phyloP scores from a whole-genome alignment of 2,797 vertebrate species.

The Helarctos malayanus region DNA sequence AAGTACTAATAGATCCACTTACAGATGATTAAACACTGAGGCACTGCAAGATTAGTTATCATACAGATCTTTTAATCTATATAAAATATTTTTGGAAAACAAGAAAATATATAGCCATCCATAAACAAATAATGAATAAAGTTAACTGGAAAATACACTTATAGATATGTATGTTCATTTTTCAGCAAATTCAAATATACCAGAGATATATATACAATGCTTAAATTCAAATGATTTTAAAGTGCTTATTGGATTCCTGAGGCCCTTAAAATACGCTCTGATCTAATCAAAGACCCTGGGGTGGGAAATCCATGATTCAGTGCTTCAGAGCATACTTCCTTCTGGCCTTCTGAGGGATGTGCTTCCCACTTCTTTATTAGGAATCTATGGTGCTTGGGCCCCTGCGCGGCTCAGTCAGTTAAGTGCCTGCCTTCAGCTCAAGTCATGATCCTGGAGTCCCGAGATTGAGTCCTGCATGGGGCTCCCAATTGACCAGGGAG shows the following conservation, averaged over 20 bases:
- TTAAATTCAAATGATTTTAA: conserved; percentile 18
- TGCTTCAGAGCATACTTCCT: not conserved
- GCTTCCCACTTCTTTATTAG: not conserved
- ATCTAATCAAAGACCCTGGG: not conserved
- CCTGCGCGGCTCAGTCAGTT: too few species aligned
- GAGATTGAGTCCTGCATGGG: fast-evolving
- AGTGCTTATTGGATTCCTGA: not conserved
- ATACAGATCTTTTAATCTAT: not conserved
- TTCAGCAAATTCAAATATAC: not conserved
- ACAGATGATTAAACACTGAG: conserved; percentile 15
- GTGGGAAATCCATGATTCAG: too few species aligned
- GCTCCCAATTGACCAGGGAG: too few species aligned
- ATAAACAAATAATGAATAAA: not conserved
- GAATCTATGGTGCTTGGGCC: too few species aligned
- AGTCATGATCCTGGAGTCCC: too few species aligned
- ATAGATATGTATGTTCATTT: not conserved
- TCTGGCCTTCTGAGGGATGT: not conserved
- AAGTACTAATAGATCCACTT: not conserved
- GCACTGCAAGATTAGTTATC: not conserved
- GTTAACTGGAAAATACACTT: not conserved
- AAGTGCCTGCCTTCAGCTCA: too few species aligned
- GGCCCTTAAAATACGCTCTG: not conserved
- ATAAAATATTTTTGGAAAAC: not conserved
- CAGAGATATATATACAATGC: not conserved
- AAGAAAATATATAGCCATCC: not conserved